Base-by-base conservation (phyloP, 2,113 vertebrate species). In the Chiloscyllium plagiosum region DNA sequence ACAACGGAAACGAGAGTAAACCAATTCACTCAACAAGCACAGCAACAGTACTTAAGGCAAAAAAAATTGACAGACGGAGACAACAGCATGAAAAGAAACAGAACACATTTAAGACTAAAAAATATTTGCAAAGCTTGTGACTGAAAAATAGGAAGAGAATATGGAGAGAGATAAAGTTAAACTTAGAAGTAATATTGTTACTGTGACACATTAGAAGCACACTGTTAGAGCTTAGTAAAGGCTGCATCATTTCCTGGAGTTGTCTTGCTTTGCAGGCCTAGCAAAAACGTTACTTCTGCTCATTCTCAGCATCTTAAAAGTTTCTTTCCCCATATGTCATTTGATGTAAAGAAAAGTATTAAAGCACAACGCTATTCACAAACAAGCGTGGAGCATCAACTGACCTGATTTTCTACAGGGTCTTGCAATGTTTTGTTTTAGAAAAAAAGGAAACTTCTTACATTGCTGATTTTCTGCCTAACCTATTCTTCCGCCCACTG, bases 401-500 rank as follows among this genome's bases (percentile, higher is more conserved):
- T 95, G 94, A 95, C 94, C 94, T 95, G 94, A 69, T 50, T 13
- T 72, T 50, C 26, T 52, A 95, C 22, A 70, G 50, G 42, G 65
- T 72, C 61, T 61, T 37, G 87, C 17, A 65, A 19, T 37, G 65
- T 92, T 4, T 29, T 13, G 52, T 95, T 72, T 76, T 76, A 12
- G 0, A 76, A 72, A 56, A n/a, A n/a, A n/a, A n/a, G 66, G 26
- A 95, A 72, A 72, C 69, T 69, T 95, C 93, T 94, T 76, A 13
- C 94, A 95, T 26, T 50, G 93, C 93, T 70, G 93, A 22, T 72
- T 95, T 52, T 72, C 94, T 95, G 69, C 69, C 68, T 72, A 95
- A 47, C 37, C 94, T 70, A 95, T 72, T 95, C 94, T 95, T 95
- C 94, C 94, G 94, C 42, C 94, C 94, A 95, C 94, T 72, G 94